Percentiles rank a stretch among this genome's conserved stretches.
Conservation (phyloP, 1,140 invertebrate species). For the Aphis gossypii region DNA sequence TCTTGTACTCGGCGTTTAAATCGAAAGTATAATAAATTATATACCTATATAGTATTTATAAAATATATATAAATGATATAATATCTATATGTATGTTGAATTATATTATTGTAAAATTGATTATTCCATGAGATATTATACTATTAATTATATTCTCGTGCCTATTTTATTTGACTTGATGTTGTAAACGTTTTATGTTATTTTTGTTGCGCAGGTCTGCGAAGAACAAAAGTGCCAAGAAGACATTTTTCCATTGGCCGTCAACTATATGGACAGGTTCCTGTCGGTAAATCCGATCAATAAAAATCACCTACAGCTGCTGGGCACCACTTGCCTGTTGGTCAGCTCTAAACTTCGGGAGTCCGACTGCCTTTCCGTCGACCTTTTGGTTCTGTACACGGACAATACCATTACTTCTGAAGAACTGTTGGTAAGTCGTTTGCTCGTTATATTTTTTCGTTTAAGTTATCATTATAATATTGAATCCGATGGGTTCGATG, state of each 20-base stretch:
- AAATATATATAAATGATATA: too few relatives aligned
- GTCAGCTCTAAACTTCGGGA: slow-evolving; percentile 88
- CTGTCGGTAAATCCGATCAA: slow-evolving; percentile 79
- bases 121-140: neutral
- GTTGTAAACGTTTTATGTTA: neutral
- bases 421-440: slow-evolving; percentile 84
- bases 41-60: too few relatives aligned
- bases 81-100: neutral
- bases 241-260: slow-evolving; percentile 87
- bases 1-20: neutral
- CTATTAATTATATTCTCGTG: neutral
- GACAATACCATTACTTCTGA: slow-evolving; percentile 86
- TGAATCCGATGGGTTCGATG: neutral
- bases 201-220: slow-evolving; percentile 77
- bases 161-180: neutral
- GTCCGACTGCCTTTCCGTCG: slow-evolving; percentile 78
- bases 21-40: neutral
- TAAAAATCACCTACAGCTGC: slow-evolving; percentile 85
- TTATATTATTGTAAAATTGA: neutral
- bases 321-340: slow-evolving; percentile 87
- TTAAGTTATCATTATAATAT: neutral
- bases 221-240: slow-evolving; percentile 90
- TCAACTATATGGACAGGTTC: slow-evolving; percentile 93
- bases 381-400: slow-evolving; percentile 87
- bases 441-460: neutral